Evolutionary conservation across 2,888 invertebrate genomes (phyloP), one percentile per base, ranked within the genome.

Genomic region (Tachina fera): DNA sequence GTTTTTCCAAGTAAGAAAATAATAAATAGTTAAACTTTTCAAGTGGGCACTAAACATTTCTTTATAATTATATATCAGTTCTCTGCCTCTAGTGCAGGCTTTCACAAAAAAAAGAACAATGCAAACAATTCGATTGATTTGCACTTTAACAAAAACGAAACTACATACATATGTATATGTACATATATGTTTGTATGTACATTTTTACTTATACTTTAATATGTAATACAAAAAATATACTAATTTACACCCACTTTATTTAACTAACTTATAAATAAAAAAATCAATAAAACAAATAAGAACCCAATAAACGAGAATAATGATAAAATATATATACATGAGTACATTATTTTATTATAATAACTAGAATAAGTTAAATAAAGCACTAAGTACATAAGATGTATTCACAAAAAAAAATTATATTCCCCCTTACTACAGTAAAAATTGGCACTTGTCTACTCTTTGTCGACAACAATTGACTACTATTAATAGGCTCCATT

Each of bases 181-280:
- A n/a, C n/a, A n/a, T n/a, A n/a, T n/a, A n/a, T n/a, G n/a, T n/a
- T n/a, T 31, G 31, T 31, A 31, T 31, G 31, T 31, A 31, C 31
- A 31, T 31, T 31, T 31, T 31, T 31, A 22, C 11, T 56, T 43
- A 22, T 31, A 45, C 58, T 31, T n/a, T 31, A 31, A 31, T 31
- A 31, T 1, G 31, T 31, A 41, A 74, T 61, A 41, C 43, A 75
- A 58, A 65, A 41, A 31, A 9, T 43, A 56, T 31, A 49, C 47
- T 58, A 13, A 51, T 67, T 67, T 51, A 56, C 76, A 47, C 60
- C 68, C 74, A 49, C 68, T 16, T 14, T 65, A 65, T 41, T 41
- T 5, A 58, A 56, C 13, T 5, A 58, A 56, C 13, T 47, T 63
- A 43, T 63, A 71, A 49, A 80, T 49, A 16, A 58, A 63, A 53